Evolutionary conservation across 2,113 vertebrate species (phyloP).

Genomic region (Misgurnus anguillicaudatus): DNA sequence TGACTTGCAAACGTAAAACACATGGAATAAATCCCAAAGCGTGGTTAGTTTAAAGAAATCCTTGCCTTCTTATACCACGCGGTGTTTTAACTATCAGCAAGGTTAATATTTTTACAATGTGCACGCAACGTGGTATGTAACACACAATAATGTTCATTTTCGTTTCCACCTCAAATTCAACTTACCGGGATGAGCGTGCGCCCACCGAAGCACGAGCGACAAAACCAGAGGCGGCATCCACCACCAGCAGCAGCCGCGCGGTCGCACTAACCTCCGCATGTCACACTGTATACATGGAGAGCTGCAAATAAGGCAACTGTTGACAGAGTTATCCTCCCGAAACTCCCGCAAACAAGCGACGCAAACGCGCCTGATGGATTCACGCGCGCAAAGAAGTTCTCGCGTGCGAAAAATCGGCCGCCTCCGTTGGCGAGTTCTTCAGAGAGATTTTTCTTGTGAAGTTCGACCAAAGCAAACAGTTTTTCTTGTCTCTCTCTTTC

Average conservation of each 20-base stretch:
- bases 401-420: background rate
- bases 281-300: slow-evolving; percentile 85
- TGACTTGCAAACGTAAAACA: background rate
- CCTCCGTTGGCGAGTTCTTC: background rate
- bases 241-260: slow-evolving; percentile 75
- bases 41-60: no score
- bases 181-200: slow-evolving; percentile 92
- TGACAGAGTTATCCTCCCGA: slow-evolving; percentile 72
- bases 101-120: background rate
- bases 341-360: slow-evolving; percentile 48
- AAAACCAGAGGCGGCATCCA: slow-evolving; percentile 89
- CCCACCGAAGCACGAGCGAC: slow-evolving; percentile 82
- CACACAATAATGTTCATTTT: background rate
- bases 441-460: slow-evolving; percentile 36
- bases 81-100: background rate
- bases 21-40: no score
- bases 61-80: background rate
- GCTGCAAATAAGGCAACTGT: slow-evolving; percentile 74
- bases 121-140: background rate
- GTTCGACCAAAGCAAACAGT: slow-evolving; percentile 58
- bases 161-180: slow-evolving; percentile 54
- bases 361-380: slow-evolving; percentile 40
- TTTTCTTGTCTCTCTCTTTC: slow-evolving; percentile 35
- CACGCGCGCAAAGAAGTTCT: slow-evolving; percentile 57
- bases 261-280: slow-evolving; percentile 94